These are phyloP conservation scores for Okamejei kenojei DNA, from an alignment of 2,797 vertebrate genomes.

Conservation along the genomic window DNA sequence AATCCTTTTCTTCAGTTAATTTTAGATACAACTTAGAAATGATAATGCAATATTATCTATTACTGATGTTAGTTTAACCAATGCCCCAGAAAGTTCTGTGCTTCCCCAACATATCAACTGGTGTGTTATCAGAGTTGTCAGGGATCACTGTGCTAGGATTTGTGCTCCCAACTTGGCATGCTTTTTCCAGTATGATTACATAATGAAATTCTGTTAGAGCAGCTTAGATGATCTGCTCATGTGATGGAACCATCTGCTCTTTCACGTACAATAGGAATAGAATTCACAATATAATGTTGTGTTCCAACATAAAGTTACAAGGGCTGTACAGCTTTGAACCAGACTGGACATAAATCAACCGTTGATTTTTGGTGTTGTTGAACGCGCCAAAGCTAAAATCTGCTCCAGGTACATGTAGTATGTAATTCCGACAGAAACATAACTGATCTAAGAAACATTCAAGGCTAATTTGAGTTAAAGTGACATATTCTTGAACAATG, in stretches of 20 bases:
- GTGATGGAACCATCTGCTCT: background rate
- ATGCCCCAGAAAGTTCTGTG: background rate
- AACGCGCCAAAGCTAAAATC: background rate
- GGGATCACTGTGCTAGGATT: background rate
- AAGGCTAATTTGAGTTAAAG: too few relatives aligned
- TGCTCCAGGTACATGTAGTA: background rate
- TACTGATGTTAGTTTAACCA: background rate
- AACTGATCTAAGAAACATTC: background rate
- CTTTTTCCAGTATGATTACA: background rate
- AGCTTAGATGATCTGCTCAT: background rate
- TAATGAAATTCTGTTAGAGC: conserved; percentile 14
- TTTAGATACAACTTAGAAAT: too few relatives aligned
- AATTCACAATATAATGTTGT: background rate
- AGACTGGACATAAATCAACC: conserved; percentile 8
- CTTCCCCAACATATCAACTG: background rate
- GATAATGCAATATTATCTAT: background rate
- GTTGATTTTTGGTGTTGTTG: too few relatives aligned
- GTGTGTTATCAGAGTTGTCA: background rate
- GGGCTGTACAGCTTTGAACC: too few relatives aligned
- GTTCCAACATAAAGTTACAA: background rate
- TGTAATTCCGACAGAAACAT: background rate
- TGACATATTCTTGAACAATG: background rate
- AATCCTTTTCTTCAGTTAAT: too few relatives aligned
- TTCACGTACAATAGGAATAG: background rate
- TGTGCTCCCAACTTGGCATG: background rate